Evolutionary conservation across 2,113 vertebrate species (phyloP).

Genomic region (Rhizomys pruinosus): DNA sequence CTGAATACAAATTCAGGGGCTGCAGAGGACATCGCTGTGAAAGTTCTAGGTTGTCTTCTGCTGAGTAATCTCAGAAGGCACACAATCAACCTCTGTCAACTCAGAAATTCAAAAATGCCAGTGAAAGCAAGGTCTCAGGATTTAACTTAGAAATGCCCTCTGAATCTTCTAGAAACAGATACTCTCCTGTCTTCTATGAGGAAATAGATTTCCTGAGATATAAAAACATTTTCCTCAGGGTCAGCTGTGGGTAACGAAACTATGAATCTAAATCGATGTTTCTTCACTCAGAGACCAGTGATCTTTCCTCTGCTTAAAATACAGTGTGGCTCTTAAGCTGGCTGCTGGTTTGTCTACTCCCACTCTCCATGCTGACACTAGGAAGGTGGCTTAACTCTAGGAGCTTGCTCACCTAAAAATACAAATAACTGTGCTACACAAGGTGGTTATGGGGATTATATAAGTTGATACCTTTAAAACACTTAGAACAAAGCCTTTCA

Average conservation of each 20-base stretch:
- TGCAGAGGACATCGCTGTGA: not conserved
- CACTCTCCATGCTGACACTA: not conserved
- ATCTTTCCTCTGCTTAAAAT: not conserved
- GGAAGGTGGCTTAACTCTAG: not conserved
- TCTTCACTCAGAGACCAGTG: not conserved
- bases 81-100: not conserved
- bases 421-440: not conserved
- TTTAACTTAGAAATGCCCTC: not conserved
- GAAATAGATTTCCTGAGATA: not conserved
- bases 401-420: not conserved
- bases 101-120: conserved; percentile 35
- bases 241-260: not conserved
- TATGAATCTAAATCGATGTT: not conserved
- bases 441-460: not conserved
- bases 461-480: not conserved
- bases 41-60: not conserved
- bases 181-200: not conserved
- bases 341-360: not conserved
- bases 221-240: not conserved
- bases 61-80: conserved; percentile 4
- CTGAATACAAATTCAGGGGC: not conserved
- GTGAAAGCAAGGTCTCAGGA: not conserved
- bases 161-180: not conserved
- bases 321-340: not conserved
- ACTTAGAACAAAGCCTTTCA: conserved; percentile 7